A percentile compares a stretch with the other conserved stretches of the same genome.
Evolutionary conservation across 2,888 invertebrate genomes (phyloP).

Genomic region (Rhaphigaster nebulosa): DNA sequence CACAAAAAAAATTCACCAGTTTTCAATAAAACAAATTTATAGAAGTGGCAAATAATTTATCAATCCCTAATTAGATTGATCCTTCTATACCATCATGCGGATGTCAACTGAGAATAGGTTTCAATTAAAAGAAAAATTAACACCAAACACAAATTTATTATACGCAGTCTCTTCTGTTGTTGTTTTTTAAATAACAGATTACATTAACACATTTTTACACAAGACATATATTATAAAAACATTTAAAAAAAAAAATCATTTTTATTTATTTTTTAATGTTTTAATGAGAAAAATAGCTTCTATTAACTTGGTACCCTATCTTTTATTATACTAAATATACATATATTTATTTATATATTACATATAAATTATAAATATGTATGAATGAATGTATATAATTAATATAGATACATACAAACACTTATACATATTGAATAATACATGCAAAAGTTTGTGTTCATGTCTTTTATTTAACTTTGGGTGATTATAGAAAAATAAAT

Average conservation of each 20-base stretch:
- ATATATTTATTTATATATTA: conserved; percentile 10
- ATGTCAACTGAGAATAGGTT: background rate
- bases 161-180: conserved; percentile 53
- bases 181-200: conserved; percentile 39
- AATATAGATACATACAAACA: background rate
- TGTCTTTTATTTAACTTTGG: conserved; percentile 15
- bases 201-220: conserved; percentile 56
- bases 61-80: too few relatives aligned
- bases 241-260: conserved; percentile 7
- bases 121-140: background rate
- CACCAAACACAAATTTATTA: conserved; percentile 56
- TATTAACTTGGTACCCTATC: conserved; percentile 25
- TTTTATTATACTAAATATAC: background rate
- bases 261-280: background rate
- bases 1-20: too few relatives aligned
- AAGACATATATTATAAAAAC: conserved; percentile 53
- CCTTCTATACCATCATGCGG: too few relatives aligned
- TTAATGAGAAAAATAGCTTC: conserved; percentile 54
- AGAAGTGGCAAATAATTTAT: too few relatives aligned
- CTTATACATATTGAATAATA: conserved; percentile 6
- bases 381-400: background rate
- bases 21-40: too few relatives aligned
- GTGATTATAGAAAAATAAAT: conserved; percentile 10
- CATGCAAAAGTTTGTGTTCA: conserved; percentile 24
- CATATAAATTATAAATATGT: conserved; percentile 18